Percentiles rank a stretch among this genome's conserved stretches.
These are phyloP conservation scores for Amyelois transitella DNA, from an alignment of 1,140 invertebrate genomes.

Conservation along the genomic window DNA sequence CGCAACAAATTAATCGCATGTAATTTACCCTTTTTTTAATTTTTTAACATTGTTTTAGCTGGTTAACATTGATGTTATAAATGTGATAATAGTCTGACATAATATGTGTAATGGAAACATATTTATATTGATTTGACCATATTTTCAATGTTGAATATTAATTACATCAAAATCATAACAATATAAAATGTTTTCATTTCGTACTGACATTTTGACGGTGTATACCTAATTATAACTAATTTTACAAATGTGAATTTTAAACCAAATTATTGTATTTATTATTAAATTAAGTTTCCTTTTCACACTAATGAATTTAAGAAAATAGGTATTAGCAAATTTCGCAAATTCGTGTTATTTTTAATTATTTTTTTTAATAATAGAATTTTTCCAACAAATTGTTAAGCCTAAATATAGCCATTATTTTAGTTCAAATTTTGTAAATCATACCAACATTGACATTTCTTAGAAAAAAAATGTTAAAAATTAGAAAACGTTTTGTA, in stretches of 20 bases:
- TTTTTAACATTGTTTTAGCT: constrained; percentile 16
- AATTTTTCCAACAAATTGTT: not conserved
- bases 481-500: constrained; percentile 52
- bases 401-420: not conserved
- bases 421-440: not conserved
- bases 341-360: too few relatives aligned
- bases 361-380: not conserved
- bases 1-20: constrained; percentile 14
- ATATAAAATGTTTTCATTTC: not conserved
- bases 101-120: not conserved
- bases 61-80: constrained; percentile 11
- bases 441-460: constrained; percentile 3
- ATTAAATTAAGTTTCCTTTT: not conserved
- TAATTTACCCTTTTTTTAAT: constrained; percentile 5
- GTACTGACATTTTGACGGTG: not conserved
- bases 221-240: not conserved
- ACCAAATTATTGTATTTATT: not conserved
- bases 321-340: too few relatives aligned
- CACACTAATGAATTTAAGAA: not conserved
- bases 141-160: too few relatives aligned
- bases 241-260: not conserved
- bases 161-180: not conserved
- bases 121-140: not conserved
- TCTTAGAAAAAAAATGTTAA: constrained; percentile 22
- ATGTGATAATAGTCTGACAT: constrained; percentile 16